Percentiles rank a stretch among this genome's conserved stretches.
Evolutionary conservation across 2,113 vertebrate genomes (phyloP).

Genomic region (Mesembrinibis cayennensis): DNA sequence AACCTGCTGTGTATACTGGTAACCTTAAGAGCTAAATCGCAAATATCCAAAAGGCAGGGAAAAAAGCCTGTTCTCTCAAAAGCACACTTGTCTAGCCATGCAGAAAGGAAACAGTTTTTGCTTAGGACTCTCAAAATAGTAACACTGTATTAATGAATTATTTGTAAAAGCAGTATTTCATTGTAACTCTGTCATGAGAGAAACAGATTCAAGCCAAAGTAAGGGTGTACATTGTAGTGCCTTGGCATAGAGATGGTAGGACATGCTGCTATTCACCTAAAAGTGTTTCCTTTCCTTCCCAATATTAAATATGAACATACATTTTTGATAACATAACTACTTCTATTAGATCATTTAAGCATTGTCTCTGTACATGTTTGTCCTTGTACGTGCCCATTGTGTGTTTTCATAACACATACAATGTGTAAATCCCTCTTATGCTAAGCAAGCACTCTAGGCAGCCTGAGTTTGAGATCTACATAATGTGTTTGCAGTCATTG

Average conservation of each 20-base stretch:
- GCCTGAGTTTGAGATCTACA: neutral
- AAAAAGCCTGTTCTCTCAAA: neutral
- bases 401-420: neutral
- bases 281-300: neutral
- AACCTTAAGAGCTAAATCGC: constrained; percentile 2
- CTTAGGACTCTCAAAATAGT: constrained; percentile 22
- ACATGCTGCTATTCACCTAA: neutral
- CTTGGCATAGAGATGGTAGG: neutral
- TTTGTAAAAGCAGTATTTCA: neutral
- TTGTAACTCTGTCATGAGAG: neutral
- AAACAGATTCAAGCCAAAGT: neutral
- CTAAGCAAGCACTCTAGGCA: neutral
- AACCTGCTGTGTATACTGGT: neutral
- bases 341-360: neutral
- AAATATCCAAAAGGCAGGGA: neutral
- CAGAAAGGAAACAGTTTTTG: neutral
- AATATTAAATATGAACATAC: neutral
- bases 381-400: accelerated
- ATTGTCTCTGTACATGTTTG: neutral
- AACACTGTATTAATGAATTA: constrained; percentile 11
- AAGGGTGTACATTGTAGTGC: neutral
- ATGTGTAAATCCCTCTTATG: neutral
- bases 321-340: neutral
- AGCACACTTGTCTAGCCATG: neutral
- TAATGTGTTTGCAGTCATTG: neutral